Base-by-base conservation (phyloP, 2,113 vertebrate genomes). In the Hiodon tergisus region DNA sequence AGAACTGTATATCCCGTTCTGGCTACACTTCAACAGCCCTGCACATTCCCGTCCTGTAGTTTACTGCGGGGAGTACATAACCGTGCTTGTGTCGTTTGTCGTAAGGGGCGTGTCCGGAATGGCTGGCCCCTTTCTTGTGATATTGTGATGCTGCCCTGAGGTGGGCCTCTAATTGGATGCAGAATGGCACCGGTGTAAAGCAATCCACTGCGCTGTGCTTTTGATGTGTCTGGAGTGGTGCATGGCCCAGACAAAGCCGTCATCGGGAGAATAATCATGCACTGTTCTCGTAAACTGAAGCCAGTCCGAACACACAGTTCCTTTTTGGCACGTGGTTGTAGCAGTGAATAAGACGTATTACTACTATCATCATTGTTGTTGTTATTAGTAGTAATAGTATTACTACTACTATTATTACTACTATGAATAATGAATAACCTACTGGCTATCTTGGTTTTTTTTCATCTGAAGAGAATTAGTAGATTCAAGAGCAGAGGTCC, bases 181-280 rank as follows among this genome's bases (percentile, higher is more conserved):
- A 76, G 79, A 77, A 79, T n/a, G 76, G 80, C 76, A 76, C 76
- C 80, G 77, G 77, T n/a, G 11, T 77, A 65, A 78, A 61, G 68
- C 78, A 54, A 54, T 66, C 48, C 16, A 60, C 71, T 52, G 52
- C 57, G 17, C 79, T 72, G 48, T 7, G 57, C 72, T 75, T 87
- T 87, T 85, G 80, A 85, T 85, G 79, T 83, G 73, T 80, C 72
- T 69, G 69, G 71, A 83, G 77, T 75, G 52, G 65, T 72, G 31
- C 31, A 31, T 2, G 31, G 31, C 81, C 76, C 77, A 78, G 78
- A 78, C 74, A 86, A 77, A 80, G 78, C 72, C 63, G 75, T 83
- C 6, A 10, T 69, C 78, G 31, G 73, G 73, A 76, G 82, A 81
- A 82, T 59, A 77, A 71, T 81, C 78, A 65, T 52, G 58, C 53